Percentiles rank a stretch among this genome's conserved stretches.
Evolutionary conservation across 2,113 vertebrate genomes (phyloP).

Genomic region (Willisornis vidua): DNA sequence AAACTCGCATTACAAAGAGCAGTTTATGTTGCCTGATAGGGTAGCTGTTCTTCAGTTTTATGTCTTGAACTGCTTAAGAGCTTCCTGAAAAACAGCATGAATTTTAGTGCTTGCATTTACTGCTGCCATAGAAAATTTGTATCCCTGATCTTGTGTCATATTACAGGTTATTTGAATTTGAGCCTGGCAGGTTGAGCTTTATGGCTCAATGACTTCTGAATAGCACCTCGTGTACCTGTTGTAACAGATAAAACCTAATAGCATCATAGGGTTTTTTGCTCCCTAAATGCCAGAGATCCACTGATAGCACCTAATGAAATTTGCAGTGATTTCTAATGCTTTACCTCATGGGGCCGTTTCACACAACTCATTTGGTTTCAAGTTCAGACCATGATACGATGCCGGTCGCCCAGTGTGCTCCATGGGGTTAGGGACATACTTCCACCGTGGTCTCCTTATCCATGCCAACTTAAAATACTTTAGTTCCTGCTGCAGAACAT

Average conservation of each 20-base stretch:
- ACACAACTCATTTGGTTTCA: neutral
- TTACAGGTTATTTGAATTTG: neutral
- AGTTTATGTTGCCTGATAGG: neutral
- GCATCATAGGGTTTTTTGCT: neutral
- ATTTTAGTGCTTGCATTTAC: neutral
- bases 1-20: neutral
- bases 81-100: neutral
- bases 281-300: neutral
- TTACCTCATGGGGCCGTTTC: neutral
- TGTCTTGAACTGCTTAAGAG: neutral
- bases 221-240: neutral
- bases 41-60: neutral
- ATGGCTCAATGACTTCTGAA: neutral
- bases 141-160: neutral
- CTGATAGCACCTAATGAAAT: neutral
- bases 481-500: neutral
- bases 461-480: neutral
- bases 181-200: neutral
- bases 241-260: neutral
- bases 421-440: neutral
- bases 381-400: neutral
- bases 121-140: neutral
- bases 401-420: neutral
- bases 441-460: neutral
- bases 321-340: neutral